A percentile compares a stretch with the other conserved stretches of the same genome.
Evolutionary conservation across 2,888 invertebrate genomes (phyloP).

Genomic region (Elegia similella): DNA sequence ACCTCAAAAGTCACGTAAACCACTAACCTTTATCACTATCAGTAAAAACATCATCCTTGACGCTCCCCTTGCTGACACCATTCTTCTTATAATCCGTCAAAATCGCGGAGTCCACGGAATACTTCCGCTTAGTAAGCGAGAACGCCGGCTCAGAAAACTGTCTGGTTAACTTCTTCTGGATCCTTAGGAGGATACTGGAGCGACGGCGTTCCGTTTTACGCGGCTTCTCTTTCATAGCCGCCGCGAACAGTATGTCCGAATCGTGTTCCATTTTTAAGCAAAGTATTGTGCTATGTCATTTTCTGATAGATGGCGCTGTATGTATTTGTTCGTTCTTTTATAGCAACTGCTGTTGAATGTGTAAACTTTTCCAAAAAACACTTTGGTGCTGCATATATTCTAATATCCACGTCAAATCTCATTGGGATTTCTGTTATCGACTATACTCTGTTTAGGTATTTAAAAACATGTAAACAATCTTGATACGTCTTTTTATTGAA

Average conservation of each 20-base stretch:
- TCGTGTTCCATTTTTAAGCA: constrained; percentile 50
- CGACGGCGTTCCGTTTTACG: constrained; percentile 48
- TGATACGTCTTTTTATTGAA: no score
- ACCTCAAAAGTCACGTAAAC: neutral
- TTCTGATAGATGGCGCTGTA: neutral
- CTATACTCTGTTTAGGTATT: no score
- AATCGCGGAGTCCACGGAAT: constrained; percentile 64
- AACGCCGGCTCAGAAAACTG: constrained; percentile 59
- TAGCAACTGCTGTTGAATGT: no score
- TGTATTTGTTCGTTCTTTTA: no score
- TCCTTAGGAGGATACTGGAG: constrained; percentile 63
- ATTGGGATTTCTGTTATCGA: no score
- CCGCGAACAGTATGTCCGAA: constrained; percentile 36
- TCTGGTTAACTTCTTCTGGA: constrained; percentile 61
- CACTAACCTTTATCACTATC: constrained; percentile 53
- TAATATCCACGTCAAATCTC: no score
- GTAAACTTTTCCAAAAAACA: no score
- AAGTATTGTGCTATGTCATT: neutral
- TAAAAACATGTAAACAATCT: no score
- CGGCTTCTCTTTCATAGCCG: constrained; percentile 51
- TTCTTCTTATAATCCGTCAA: constrained; percentile 51
- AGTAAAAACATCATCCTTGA: constrained; percentile 36
- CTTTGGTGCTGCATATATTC: neutral
- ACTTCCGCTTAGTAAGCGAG: constrained; percentile 41
- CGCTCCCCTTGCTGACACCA: constrained; percentile 35